Conservation (phyloP, 2,888 invertebrate genomes). For the Notodonta dromedarius region DNA sequence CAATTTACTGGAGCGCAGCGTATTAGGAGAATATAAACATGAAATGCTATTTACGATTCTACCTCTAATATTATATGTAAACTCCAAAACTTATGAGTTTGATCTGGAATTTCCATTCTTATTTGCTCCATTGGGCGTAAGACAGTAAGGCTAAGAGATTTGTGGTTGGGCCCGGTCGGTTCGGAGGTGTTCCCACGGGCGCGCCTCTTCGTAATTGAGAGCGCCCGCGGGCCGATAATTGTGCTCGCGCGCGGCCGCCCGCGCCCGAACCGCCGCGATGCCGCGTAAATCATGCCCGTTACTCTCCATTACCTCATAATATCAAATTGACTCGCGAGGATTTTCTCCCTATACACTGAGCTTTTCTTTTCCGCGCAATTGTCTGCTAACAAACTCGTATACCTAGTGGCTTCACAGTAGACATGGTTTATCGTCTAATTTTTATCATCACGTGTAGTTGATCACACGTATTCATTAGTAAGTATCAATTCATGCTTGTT, state of each 20-base stretch:
- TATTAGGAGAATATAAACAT: not conserved
- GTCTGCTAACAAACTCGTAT: not conserved
- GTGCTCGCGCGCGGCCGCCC: conserved; percentile 72
- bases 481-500: not conserved
- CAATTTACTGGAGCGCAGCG: too few species aligned
- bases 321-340: conserved; percentile 79
- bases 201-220: conserved; percentile 82
- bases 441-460: too few species aligned
- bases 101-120: conserved; percentile 43
- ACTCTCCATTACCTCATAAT: conserved; percentile 83
- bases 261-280: conserved; percentile 51
- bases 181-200: conserved; percentile 78
- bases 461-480: too few species aligned
- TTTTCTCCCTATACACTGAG: conserved; percentile 56
- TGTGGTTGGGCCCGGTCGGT: conserved; percentile 67
- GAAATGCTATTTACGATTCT: too few species aligned
- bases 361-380: conserved; percentile 37
- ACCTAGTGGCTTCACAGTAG: not conserved
- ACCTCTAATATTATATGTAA: too few species aligned
- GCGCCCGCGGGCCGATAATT: conserved; percentile 84
- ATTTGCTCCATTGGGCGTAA: conserved; percentile 66
- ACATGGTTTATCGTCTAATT: too few species aligned
- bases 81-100: not conserved
- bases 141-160: conserved; percentile 73
- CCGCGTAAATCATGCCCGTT: conserved; percentile 82